phyloP scores from a whole-genome alignment of 2,888 invertebrate species.

The Rhabditoides inermis region DNA sequence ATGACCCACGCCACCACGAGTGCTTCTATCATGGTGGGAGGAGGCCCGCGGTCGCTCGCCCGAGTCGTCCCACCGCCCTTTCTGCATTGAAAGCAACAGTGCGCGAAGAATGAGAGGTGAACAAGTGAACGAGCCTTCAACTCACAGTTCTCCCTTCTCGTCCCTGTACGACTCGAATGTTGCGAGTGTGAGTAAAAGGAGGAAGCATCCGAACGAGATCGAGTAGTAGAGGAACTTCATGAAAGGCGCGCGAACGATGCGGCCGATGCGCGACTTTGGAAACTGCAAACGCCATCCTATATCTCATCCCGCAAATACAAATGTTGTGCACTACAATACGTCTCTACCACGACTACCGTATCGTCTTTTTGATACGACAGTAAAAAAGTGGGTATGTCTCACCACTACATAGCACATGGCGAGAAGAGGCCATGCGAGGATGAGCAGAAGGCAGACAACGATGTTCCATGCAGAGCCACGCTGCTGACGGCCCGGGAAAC shows the following conservation, averaged over 20 bases:
- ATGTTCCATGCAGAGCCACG: constrained; percentile 52
- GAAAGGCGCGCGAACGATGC: constrained; percentile 59
- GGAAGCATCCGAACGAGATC: constrained; percentile 59
- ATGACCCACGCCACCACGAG: constrained; percentile 59
- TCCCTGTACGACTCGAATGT: constrained; percentile 48
- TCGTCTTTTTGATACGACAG: not conserved
- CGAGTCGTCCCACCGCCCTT: constrained; percentile 37
- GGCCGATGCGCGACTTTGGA: constrained; percentile 57
- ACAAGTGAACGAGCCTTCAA: not conserved
- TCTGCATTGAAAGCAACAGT: too few species aligned
- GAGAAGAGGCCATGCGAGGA: constrained; percentile 57
- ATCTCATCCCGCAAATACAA: constrained; percentile 49
- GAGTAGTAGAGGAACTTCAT: constrained; percentile 61
- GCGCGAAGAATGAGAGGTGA: too few species aligned
- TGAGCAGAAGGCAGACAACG: constrained; percentile 56
- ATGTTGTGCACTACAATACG: too few species aligned
- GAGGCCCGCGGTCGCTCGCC: constrained; percentile 54
- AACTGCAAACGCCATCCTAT: constrained; percentile 26
- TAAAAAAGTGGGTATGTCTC: constrained; percentile 1
- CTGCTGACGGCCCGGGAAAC: constrained; percentile 55
- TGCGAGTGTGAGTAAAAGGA: constrained; percentile 57
- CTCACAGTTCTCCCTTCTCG: constrained; percentile 30
- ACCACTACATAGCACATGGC: constrained; percentile 45
- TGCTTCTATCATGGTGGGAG: constrained; percentile 58
- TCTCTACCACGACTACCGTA: too few species aligned